Evolutionary conservation across 2,888 invertebrate species (phyloP), one percentile per base, ranked within the genome.

Genomic region (Sturmia bella): DNA sequence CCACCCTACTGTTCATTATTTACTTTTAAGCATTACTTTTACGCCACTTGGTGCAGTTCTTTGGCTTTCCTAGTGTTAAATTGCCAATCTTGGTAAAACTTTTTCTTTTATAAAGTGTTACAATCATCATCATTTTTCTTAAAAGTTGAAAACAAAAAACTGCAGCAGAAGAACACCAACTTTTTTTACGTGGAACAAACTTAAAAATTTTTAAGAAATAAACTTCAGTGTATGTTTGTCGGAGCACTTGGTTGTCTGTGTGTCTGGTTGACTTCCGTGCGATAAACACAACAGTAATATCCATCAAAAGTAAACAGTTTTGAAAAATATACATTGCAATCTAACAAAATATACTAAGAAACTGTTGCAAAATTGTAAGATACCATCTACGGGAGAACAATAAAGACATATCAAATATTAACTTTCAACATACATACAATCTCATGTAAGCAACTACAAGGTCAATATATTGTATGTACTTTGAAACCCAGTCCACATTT

Each of bases 191-290:
- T 32, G 32, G 7, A 3, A 7, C 32, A 32, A 32, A 32, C 32
- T 32, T 32, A 9, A 3, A 4, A 32, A 27, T 45, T 39, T n/a
- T 11, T 0, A 50, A 7, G 15, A 52, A 6, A 21, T 7, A 32
- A 66, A 41, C 41, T 52, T 41, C 7, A 54, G 1, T 54, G 52
- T 41, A 39, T 41, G 52, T 68, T 41, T 68, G 11, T 12, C 15
- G 19, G 39, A 39, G n/a, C 61, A 50, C 63, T 45, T 56, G 32
- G 1, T 17, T 27, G 66, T 27, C 32, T 68, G 59, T 21, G 11
- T 69, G 54, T 76, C 54, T 76, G 21, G 61, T 76, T 54, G 61
- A 54, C 21, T 76, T 76, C 24, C 54, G 24, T 43, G 52, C 45
- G 45, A 69, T 61, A 69, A 61, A 61, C 45, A 61, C 37, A 61